A percentile compares a stretch with the other conserved stretches of the same genome.
Evolutionary conservation across 2,888 invertebrate species (phyloP).

Genomic region (Chorisops tibialis): DNA sequence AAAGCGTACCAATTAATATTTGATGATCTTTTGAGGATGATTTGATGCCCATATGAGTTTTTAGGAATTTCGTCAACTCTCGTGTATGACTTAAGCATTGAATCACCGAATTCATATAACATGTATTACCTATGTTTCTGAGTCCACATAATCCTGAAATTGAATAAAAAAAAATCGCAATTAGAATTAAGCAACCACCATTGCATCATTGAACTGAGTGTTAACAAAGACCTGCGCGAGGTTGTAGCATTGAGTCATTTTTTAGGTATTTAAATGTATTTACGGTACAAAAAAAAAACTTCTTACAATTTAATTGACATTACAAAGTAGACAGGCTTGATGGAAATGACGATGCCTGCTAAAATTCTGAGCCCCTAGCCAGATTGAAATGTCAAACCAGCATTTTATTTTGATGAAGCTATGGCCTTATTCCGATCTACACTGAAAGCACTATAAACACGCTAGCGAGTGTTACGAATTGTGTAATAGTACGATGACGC

Average conservation of each 20-base stretch:
- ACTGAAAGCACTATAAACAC: no score
- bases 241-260: slow-evolving; percentile 27
- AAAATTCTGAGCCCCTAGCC: no score
- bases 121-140: slow-evolving; percentile 82
- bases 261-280: not conserved
- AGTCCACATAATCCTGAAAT: slow-evolving; percentile 75
- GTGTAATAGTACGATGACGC: no score
- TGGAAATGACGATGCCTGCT: no score
- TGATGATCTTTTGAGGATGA: slow-evolving; percentile 50
- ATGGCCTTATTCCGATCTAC: no score
- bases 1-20: slow-evolving; percentile 45
- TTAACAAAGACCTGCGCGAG: slow-evolving; percentile 12
- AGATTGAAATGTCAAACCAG: no score
- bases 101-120: slow-evolving; percentile 53
- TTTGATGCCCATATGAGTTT: slow-evolving; percentile 47
- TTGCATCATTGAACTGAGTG: no score
- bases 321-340: no score
- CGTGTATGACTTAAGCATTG: slow-evolving; percentile 52
- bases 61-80: slow-evolving; percentile 50
- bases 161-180: not conserved
- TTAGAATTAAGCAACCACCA: no score
- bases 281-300: no score
- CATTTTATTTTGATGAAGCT: no score
- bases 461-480: no score
- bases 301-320: not conserved